A percentile compares a stretch with the other conserved stretches of the same genome.
phyloP scores from a whole-genome alignment of 2,888 invertebrate species.

The Invenusta paracnida region DNA sequence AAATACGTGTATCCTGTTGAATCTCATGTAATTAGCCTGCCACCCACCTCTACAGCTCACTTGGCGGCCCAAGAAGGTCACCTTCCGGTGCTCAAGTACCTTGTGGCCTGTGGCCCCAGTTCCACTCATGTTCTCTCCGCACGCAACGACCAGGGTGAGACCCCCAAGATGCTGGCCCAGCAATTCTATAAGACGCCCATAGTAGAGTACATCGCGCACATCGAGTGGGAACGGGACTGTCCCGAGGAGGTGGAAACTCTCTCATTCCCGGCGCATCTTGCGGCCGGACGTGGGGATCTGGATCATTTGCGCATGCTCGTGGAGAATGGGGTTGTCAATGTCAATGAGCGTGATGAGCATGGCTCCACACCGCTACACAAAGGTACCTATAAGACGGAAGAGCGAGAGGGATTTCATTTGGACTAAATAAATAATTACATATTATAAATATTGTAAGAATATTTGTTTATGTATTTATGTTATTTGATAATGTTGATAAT shows the following conservation, averaged over 20 bases:
- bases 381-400: too few species aligned
- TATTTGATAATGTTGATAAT: too few species aligned
- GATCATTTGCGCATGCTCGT: constrained; percentile 58
- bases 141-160: constrained; percentile 61
- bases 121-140: constrained; percentile 55
- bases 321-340: constrained; percentile 60
- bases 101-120: constrained; percentile 53
- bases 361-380: constrained; percentile 60
- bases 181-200: constrained; percentile 60
- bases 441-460: too few species aligned
- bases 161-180: constrained; percentile 59
- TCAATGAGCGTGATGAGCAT: constrained; percentile 60
- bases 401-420: too few species aligned
- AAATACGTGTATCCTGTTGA: too few species aligned
- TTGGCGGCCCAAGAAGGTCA: constrained; percentile 60
- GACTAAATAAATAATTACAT: too few species aligned
- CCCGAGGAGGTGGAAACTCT: constrained; percentile 54
- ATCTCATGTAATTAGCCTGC: too few species aligned
- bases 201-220: constrained; percentile 58
- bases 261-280: constrained; percentile 61
- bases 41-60: too few species aligned
- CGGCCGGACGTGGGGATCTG: constrained; percentile 59
- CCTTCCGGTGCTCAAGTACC: constrained; percentile 58
- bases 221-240: constrained; percentile 60
- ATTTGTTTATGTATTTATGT: too few species aligned